A percentile compares a stretch with the other conserved stretches of the same genome.
Evolutionary conservation across 2,113 vertebrate species (phyloP).

Genomic region (Petroica traversi): DNA sequence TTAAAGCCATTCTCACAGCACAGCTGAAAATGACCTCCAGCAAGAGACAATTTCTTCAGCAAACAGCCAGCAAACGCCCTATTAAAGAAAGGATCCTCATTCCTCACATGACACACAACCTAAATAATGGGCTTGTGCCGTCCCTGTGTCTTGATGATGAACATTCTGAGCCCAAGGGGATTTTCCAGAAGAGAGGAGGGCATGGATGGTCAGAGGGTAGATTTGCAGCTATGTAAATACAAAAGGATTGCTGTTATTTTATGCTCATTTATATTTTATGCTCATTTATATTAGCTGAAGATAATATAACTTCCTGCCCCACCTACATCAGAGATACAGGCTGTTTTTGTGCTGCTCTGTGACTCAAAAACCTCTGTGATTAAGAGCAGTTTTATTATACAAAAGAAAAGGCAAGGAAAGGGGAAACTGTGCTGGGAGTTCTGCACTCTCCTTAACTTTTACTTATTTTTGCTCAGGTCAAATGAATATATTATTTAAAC

Average conservation of each 20-base stretch:
- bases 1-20: not conserved
- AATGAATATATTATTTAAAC: not conserved
- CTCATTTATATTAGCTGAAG: not conserved
- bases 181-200: not conserved
- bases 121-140: not conserved
- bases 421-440: not conserved
- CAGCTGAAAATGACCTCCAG: constrained; percentile 7
- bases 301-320: not conserved
- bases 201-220: not conserved
- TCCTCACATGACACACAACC: not conserved
- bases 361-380: not conserved
- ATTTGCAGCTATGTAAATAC: not conserved
- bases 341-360: not conserved
- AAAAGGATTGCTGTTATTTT: not conserved
- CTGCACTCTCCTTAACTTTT: not conserved
- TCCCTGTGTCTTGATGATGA: not conserved
- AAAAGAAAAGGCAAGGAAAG: not conserved
- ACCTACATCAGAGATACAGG: not conserved
- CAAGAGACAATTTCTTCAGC: constrained; percentile 1
- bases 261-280: not conserved
- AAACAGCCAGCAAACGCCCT: not conserved
- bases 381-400: not conserved
- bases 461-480: not conserved
- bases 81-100: not conserved
- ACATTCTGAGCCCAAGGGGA: not conserved